Percentiles rank a stretch among this genome's conserved stretches.
These are phyloP conservation scores for Stenurella melanura DNA, from an alignment of 2,888 invertebrate genomes.

Conservation along the genomic window DNA sequence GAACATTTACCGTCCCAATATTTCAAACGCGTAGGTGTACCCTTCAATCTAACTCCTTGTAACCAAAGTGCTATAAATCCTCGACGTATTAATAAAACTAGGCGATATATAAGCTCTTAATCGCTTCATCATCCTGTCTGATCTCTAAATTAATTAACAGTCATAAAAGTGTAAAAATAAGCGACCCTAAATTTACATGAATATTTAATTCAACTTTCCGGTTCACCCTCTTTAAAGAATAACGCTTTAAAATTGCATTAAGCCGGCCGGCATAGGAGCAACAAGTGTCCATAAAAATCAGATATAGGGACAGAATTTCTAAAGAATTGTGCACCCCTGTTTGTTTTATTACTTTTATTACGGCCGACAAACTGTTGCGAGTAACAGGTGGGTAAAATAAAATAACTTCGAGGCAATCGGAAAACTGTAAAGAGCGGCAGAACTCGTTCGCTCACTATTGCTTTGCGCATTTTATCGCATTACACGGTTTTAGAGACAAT, in stretches of 20 bases:
- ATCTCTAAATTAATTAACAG: constrained; percentile 37
- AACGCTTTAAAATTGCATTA: constrained; percentile 65
- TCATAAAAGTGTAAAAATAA: constrained; percentile 38
- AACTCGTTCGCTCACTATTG: constrained; percentile 34
- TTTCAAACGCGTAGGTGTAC: background rate
- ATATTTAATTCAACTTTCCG: constrained; percentile 57
- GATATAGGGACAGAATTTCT: constrained; percentile 69
- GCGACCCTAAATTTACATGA: constrained; percentile 43
- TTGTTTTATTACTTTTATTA: constrained; percentile 72
- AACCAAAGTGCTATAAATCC: background rate
- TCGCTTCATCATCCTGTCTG: constrained; percentile 21
- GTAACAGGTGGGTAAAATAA: constrained; percentile 72
- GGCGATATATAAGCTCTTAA: constrained; percentile 19
- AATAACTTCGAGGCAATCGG: constrained; percentile 69
- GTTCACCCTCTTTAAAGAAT: constrained; percentile 59
- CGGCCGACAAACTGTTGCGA: constrained; percentile 67
- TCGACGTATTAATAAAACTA: background rate
- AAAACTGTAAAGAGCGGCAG: constrained; percentile 47
- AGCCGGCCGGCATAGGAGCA: constrained; percentile 61
- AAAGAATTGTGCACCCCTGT: constrained; percentile 70
- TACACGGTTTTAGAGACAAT: constrained; percentile 38
- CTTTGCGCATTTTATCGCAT: constrained; percentile 28
- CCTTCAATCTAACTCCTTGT: background rate
- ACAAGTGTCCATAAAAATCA: constrained; percentile 72
- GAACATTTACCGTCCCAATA: too few relatives aligned